phyloP scores from a whole-genome alignment of 2,888 invertebrate genomes.

The Odontocolon sp. region DNA sequence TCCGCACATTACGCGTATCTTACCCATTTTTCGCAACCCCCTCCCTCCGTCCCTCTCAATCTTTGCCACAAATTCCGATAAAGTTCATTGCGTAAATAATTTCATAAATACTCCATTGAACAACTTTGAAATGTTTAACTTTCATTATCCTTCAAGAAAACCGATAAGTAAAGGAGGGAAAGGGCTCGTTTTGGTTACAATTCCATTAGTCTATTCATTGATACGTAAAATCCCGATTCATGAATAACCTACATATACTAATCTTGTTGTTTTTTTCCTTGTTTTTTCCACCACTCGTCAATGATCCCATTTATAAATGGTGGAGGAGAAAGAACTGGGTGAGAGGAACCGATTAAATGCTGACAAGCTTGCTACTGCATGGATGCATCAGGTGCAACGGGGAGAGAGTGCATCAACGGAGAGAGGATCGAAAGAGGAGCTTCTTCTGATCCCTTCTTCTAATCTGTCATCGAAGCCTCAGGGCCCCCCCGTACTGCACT shows the following conservation, averaged over 20 bases:
- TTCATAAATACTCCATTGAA: too few species aligned
- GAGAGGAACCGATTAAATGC: neutral
- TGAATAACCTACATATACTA: neutral
- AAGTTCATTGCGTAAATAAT: too few species aligned
- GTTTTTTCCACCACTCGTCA: neutral
- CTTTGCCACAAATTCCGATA: neutral
- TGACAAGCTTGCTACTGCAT: slow-evolving; percentile 23
- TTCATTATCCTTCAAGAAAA: too few species aligned
- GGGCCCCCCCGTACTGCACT: slow-evolving; percentile 65
- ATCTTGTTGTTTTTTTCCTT: slow-evolving; percentile 4
- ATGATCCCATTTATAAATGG: too few species aligned
- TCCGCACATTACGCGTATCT: slow-evolving; percentile 1
- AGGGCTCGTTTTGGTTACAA: too few species aligned
- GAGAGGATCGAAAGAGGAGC: slow-evolving; percentile 39
- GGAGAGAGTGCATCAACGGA: neutral
- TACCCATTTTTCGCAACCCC: too few species aligned
- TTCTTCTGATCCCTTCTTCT: slow-evolving; percentile 70
- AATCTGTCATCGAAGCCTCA: slow-evolving; percentile 76
- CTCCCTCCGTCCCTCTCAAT: neutral
- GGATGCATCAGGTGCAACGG: slow-evolving; percentile 16
- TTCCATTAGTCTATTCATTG: neutral
- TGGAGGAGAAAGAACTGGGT: too few species aligned
- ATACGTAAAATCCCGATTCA: neutral
- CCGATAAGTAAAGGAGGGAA: too few species aligned
- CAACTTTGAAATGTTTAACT: too few species aligned